Conservation (phyloP, 2,797 vertebrate genomes). For the Synanceia verrucosa region DNA sequence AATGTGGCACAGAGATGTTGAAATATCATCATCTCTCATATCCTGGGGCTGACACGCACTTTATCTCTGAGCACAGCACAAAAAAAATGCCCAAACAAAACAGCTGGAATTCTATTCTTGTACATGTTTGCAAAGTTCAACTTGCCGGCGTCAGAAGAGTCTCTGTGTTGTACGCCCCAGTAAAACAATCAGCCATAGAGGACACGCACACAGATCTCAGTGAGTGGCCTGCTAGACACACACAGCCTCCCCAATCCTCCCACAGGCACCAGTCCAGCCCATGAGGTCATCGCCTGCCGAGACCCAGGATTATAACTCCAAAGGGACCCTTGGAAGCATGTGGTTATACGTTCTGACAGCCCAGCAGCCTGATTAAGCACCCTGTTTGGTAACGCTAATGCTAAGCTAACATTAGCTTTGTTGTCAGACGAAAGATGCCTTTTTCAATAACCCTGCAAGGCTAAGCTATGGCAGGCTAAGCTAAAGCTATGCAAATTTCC, state of each 20-base stretch:
- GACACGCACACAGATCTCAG: slow-evolving; percentile 47
- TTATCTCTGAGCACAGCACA: slow-evolving; percentile 39
- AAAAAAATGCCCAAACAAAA: slow-evolving; percentile 66
- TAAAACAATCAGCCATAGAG: slow-evolving; percentile 59
- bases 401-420: slow-evolving; percentile 87
- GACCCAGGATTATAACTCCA: slow-evolving; percentile 90
- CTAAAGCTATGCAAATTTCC: slow-evolving; percentile 74
- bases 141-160: slow-evolving; percentile 38
- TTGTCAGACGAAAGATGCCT: slow-evolving; percentile 83
- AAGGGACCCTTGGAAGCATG: slow-evolving; percentile 91
- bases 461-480: slow-evolving; percentile 54
- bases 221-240: slow-evolving; percentile 65
- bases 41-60: slow-evolving; percentile 52
- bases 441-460: slow-evolving; percentile 53
- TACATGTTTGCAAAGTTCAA: slow-evolving; percentile 60
- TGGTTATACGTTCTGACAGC: slow-evolving; percentile 91
- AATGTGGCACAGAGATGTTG: slow-evolving; percentile 67
- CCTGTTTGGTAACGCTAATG: slow-evolving; percentile 74
- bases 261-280: slow-evolving; percentile 86
- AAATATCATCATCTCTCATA: slow-evolving; percentile 74
- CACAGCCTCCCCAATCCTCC: slow-evolving; percentile 68
- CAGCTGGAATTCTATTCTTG: slow-evolving; percentile 52
- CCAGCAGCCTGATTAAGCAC: slow-evolving; percentile 89
- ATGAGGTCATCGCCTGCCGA: slow-evolving; percentile 91
- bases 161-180: slow-evolving; percentile 45